Base-by-base conservation (phyloP, 2,113 vertebrate genomes). In the Oncorhynchus clarkii region DNA sequence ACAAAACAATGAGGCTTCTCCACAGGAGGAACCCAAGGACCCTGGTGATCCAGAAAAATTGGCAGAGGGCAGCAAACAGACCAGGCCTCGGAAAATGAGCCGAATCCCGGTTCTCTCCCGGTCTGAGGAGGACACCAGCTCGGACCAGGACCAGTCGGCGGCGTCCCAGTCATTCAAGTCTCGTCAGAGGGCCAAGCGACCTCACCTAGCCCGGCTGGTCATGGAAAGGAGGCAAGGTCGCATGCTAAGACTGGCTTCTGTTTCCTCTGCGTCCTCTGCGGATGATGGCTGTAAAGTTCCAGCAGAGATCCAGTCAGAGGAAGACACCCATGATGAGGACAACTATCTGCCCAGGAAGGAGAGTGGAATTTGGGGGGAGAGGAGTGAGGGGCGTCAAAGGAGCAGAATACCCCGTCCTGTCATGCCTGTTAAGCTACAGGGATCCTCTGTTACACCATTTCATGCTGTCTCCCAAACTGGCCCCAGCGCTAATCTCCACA, bases 71-170 rank as follows among this genome's bases (percentile, higher is more conserved):
- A 88, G 16, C 70, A 92, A 78, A 67, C 77, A 80, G 54, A n/a
- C 68, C 13, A 82, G 77, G 13, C 75, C 87, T 71, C 89, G 86
- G 39, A 93, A 90, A 0, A 88, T 90, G 45, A 96, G 95, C 78
- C 93, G 95, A 12, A 96, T 96, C 67, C 96, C 96, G 0, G 80
- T 96, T 70, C 87, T 96, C 77, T 78, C 95, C 9, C 65, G 27
- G 73, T 95, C 95, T 0, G 95, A 96, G 82, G 96, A 96, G 78
- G 96, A 96, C 79, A 95, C 94, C 0, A 94, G 95, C 27, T 96
- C 95, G 0, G 96, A 96, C 49, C 91, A 92, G 77, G 96, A 96
- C 48, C 91, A 92, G 77, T 96, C 95, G 0, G 91, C 95, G 0
- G 90, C 89, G 71, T 94, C 95, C 0, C 84, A 88, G 74, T 92